Conservation (phyloP, 1,140 invertebrate genomes). For the Scaptomyza graminum region DNA sequence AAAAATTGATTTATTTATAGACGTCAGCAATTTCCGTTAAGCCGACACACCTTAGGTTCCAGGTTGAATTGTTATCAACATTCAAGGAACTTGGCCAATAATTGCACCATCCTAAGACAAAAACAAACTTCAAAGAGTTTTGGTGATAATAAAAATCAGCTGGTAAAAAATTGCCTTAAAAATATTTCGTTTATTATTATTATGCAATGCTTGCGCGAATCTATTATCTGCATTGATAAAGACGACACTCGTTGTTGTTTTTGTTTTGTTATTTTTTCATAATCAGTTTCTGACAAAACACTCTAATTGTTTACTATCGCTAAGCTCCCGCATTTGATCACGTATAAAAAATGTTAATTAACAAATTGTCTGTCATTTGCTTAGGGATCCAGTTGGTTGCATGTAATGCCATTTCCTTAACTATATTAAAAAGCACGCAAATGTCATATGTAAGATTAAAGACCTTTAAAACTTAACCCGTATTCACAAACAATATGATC, state of each 20-base stretch:
- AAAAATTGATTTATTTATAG: conserved; percentile 70
- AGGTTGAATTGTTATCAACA: conserved; percentile 26
- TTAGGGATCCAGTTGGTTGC: conserved; percentile 8
- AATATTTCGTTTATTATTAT: neutral
- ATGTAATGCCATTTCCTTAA: neutral
- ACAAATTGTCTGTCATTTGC: neutral
- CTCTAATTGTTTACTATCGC: conserved; percentile 30
- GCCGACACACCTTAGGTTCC: conserved; percentile 56
- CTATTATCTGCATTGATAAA: conserved; percentile 5
- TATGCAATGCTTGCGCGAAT: neutral
- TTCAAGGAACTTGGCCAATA: conserved; percentile 1
- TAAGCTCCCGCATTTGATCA: too few species aligned
- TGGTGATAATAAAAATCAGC: neutral
- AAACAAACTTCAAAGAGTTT: neutral
- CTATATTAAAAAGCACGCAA: neutral
- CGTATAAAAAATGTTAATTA: conserved; percentile 14
- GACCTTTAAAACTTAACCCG: too few species aligned
- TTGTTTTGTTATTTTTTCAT: neutral
- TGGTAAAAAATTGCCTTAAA: neutral
- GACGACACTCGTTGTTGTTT: too few species aligned
- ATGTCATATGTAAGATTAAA: too few species aligned
- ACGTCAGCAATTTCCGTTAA: conserved; percentile 63
- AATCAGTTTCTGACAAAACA: conserved; percentile 41
- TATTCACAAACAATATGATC: neutral
- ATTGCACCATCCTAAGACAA: conserved; percentile 33